Conservation (phyloP, 2,797 vertebrate species). For the Mus spretus region DNA sequence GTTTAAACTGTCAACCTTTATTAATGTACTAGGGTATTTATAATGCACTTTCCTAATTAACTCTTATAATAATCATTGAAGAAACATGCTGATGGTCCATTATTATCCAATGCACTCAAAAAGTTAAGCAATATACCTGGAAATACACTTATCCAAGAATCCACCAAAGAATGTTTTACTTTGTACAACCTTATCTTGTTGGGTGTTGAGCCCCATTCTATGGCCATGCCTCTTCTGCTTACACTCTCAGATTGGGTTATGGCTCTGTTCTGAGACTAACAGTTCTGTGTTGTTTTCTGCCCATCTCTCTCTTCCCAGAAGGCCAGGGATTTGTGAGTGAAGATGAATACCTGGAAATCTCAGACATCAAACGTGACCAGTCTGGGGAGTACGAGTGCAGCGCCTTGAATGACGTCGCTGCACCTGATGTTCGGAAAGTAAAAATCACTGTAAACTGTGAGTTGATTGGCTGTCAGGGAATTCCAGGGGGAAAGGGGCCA, state of each 20-base stretch:
- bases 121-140: not conserved
- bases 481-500: fast-evolving
- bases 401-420: slow-evolving; percentile 95
- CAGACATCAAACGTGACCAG: slow-evolving; percentile 95
- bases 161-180: not conserved
- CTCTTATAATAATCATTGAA: not conserved
- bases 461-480: slow-evolving; percentile 62
- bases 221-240: not conserved
- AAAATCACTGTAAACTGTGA: slow-evolving; percentile 98
- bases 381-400: slow-evolving; percentile 98
- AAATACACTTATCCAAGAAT: not conserved
- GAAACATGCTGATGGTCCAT: slow-evolving; percentile 2
- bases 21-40: not conserved
- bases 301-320: slow-evolving; percentile 78
- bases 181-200: not conserved
- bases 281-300: not conserved
- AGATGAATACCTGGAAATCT: slow-evolving; percentile 96
- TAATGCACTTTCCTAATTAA: slow-evolving; percentile 32
- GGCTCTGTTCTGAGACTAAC: not conserved
- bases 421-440: slow-evolving; percentile 94
- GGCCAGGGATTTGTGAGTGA: slow-evolving; percentile 94
- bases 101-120: slow-evolving; percentile 19
- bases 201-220: not conserved
- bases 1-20: slow-evolving; percentile 52
- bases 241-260: not conserved